Evolutionary conservation across 2,888 invertebrate species (phyloP).

Genomic region (Rhagium mordax): DNA sequence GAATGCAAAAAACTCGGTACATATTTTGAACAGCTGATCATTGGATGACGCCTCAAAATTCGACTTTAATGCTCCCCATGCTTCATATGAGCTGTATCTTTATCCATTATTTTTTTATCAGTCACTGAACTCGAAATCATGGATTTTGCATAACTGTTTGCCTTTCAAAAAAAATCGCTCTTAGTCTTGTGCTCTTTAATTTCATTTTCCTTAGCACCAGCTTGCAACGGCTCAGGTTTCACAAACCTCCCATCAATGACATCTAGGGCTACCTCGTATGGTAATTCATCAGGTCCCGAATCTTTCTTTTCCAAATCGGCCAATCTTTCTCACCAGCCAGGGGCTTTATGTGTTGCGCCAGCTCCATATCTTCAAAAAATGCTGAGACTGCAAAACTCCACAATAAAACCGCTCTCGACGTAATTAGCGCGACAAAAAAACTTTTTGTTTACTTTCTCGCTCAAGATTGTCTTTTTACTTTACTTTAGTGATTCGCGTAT

Average conservation of each 20-base stretch:
- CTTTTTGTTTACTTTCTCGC: too few relatives aligned
- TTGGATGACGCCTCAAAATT: conserved; percentile 59
- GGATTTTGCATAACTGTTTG: conserved; percentile 62
- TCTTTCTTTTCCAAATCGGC: conserved; percentile 60
- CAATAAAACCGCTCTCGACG: too few relatives aligned
- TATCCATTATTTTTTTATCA: conserved; percentile 63
- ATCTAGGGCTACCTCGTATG: conserved; percentile 58
- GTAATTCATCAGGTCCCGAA: conserved; percentile 58
- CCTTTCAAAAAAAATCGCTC: conserved; percentile 53
- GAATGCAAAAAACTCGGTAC: conserved; percentile 59
- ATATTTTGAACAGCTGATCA: conserved; percentile 62
- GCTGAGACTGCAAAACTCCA: too few relatives aligned
- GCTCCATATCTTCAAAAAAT: too few relatives aligned
- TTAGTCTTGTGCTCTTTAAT: conserved; percentile 33
- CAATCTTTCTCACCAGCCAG: conserved; percentile 18
- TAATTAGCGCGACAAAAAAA: too few relatives aligned
- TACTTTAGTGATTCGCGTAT: too few relatives aligned
- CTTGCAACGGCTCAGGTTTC: conserved; percentile 48
- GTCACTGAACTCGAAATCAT: conserved; percentile 60
- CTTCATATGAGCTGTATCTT: conserved; percentile 56
- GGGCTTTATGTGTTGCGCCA: not conserved
- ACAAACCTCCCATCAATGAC: conserved; percentile 55
- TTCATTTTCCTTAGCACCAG: conserved; percentile 25
- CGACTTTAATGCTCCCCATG: conserved; percentile 57
- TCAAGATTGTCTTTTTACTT: too few relatives aligned